Evolutionary conservation across 2,888 invertebrate species (phyloP).

Genomic region (Lysandra bellargus): DNA sequence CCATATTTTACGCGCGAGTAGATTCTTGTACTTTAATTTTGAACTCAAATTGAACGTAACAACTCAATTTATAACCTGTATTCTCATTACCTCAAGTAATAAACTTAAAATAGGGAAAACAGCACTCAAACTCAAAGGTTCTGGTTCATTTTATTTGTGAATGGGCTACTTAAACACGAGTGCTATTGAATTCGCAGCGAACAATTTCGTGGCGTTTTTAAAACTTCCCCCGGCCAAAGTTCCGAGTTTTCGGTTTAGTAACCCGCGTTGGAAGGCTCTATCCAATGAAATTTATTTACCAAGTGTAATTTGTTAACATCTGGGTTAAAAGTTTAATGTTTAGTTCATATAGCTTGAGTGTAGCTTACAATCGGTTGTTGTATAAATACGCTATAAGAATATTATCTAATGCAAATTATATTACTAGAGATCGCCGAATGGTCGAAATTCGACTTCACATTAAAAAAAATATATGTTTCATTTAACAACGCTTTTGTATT

Average conservation of each 20-base stretch:
- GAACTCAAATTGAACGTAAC: neutral
- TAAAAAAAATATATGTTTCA: too few species aligned
- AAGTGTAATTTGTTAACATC: constrained; percentile 13
- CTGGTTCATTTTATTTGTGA: constrained; percentile 2
- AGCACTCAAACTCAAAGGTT: constrained; percentile 20
- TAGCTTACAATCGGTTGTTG: neutral
- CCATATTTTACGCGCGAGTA: too few species aligned
- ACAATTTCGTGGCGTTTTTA: constrained; percentile 14
- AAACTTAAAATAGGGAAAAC: constrained; percentile 16
- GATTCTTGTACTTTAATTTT: too few species aligned
- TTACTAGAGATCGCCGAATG: too few species aligned
- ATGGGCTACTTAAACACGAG: constrained; percentile 24
- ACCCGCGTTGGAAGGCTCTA: constrained; percentile 2
- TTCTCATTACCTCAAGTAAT: neutral
- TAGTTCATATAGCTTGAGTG: neutral
- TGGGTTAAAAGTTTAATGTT: constrained; percentile 16
- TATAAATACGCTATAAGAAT: too few species aligned
- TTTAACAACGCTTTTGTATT: too few species aligned
- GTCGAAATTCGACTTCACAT: too few species aligned
- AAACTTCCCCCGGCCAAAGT: neutral
- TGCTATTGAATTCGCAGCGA: constrained; percentile 17
- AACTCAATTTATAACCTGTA: neutral
- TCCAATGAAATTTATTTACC: constrained; percentile 8
- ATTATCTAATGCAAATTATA: too few species aligned
- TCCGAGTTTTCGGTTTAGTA: constrained; percentile 9